These are phyloP conservation scores for Xestia sexstrigata DNA, from an alignment of 2,888 invertebrate species.

Conservation along the genomic window DNA sequence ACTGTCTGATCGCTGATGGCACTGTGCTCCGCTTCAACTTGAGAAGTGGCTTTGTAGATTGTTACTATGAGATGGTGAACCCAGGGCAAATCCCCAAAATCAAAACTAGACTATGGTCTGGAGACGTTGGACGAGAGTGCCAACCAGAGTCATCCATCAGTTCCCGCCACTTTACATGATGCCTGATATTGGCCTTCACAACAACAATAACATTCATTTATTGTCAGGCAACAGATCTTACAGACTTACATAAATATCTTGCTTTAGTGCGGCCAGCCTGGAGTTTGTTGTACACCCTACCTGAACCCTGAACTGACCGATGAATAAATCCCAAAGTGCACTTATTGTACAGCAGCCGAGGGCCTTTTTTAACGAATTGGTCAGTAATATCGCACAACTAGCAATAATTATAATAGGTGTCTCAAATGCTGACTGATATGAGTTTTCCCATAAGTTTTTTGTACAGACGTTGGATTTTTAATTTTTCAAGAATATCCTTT, in stretches of 20 bases:
- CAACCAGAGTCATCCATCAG: neutral
- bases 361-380: neutral
- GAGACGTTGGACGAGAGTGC: too few species aligned
- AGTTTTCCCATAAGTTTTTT: conserved; percentile 32
- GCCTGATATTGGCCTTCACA: neutral
- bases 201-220: too few species aligned
- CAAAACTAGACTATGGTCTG: too few species aligned
- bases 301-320: neutral
- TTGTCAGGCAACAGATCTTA: too few species aligned
- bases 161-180: neutral
- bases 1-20: neutral
- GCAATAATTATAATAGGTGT: conserved; percentile 20
- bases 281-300: neutral
- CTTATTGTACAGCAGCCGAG: conserved; percentile 6
- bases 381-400: neutral
- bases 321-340: conserved; percentile 20
- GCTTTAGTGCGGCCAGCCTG: neutral
- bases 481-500: conserved; percentile 32
- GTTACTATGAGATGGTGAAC: neutral
- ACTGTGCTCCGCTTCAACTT: neutral
- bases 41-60: neutral
- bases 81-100: too few species aligned
- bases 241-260: too few species aligned
- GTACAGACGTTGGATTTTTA: conserved; percentile 21
- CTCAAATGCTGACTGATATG: conserved; percentile 37